Conservation (phyloP, 1,140 invertebrate species). For the Drosophila kepulauana region DNA sequence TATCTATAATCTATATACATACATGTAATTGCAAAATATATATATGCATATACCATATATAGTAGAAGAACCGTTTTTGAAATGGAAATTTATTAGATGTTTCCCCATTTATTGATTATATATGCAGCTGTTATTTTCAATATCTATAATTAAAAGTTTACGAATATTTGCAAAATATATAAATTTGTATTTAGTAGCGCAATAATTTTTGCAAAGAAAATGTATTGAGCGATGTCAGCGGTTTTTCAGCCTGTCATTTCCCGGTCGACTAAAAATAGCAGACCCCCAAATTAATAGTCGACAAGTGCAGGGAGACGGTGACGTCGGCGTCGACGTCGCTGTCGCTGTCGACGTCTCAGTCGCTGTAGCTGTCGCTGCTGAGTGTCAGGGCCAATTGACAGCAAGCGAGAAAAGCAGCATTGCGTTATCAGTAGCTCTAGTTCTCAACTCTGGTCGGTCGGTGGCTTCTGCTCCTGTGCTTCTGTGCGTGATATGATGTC, state of each 20-base stretch:
- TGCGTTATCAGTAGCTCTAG: conserved; percentile 33
- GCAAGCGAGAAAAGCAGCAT: background rate
- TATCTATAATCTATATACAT: too few relatives aligned
- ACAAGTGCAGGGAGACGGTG: conserved; percentile 20
- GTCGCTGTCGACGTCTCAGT: background rate
- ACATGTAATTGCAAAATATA: too few relatives aligned
- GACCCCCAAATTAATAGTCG: conserved; percentile 31
- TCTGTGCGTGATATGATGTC: conserved; percentile 9
- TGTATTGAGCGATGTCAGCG: conserved; percentile 49
- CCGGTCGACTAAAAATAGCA: conserved; percentile 58
- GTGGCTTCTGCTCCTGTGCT: background rate
- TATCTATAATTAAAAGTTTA: background rate
- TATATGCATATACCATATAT: too few relatives aligned
- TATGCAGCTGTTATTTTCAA: background rate
- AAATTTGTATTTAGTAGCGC: conserved; percentile 5
- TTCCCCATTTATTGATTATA: background rate
- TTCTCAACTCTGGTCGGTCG: conserved; percentile 11
- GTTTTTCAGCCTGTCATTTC: conserved; percentile 57
- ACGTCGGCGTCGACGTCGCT: background rate
- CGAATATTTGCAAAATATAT: conserved; percentile 2
- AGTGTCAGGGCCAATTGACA: conserved; percentile 36
- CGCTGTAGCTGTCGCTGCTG: conserved; percentile 12
- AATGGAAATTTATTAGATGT: too few relatives aligned
- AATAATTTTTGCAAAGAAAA: conserved; percentile 8
- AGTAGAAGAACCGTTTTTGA: too few relatives aligned